Base-by-base conservation (phyloP, 2,797 vertebrate genomes). In the Semaprochilodus insignis region DNA sequence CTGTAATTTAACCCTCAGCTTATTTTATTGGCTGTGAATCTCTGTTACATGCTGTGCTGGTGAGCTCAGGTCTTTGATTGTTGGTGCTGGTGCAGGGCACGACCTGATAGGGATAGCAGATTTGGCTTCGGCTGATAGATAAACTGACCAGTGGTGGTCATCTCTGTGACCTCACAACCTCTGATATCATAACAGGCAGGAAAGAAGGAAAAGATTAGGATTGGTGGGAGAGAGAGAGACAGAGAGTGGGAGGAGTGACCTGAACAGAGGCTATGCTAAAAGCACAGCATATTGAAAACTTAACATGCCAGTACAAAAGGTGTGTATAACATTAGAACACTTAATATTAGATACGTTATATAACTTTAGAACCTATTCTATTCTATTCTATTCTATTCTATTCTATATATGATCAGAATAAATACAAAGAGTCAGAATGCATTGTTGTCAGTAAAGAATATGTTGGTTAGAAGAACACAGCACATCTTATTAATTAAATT, bases 131-230 rank as follows among this genome's bases (percentile, higher is more conserved):
- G 67, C 31, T 19, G 15, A 31, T n/a, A 78, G 81, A 83, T 83
- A 78, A 83, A 65, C 36, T 48, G 19, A 44, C 21, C n/a, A 75
- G 55, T 48, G 14, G 15, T 67, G 51, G 34, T 66, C 55, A 82
- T 77, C 65, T 21, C 19, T 15, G 34, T 10, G 74, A 70, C 74
- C 74, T 34, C 19, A 60, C 10, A 70, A 77, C 74, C 81, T 25
- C 65, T 71, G 73, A 19, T 70, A 77, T 63, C 36, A 82, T 40
- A 92, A 92, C 92, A 93, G 90, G 90, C 87, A 86, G 88, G 80
- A 87, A 86, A 77, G 83, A 87, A 86, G 72, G 87, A 83, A 63
- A 4, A 70, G 65, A 70, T 71, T 82, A 67, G 85, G 23, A 14
- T 54, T 14, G 76, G 71, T 83, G 87, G 69, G 80, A 80, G 36